Evolutionary conservation across 2,797 vertebrate species (phyloP).

Genomic region (Liasis olivaceus): DNA sequence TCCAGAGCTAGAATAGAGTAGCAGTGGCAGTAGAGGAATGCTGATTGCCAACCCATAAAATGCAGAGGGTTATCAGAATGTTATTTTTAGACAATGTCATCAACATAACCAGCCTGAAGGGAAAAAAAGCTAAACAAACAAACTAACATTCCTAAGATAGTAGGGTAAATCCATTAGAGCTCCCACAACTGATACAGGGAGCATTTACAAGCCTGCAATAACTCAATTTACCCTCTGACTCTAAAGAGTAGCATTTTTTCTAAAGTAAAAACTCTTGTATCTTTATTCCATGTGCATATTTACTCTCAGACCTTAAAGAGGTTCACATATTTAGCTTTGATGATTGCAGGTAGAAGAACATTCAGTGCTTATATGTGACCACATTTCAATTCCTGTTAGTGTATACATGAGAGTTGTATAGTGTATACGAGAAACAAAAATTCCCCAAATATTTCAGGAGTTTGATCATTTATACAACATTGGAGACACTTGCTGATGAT

Average conservation of each 20-base stretch:
- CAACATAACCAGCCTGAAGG: not conserved
- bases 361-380: not conserved
- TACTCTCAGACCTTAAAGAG: not conserved
- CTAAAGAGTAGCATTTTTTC: not conserved
- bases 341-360: not conserved
- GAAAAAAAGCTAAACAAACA: slow-evolving; percentile 12
- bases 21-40: not conserved
- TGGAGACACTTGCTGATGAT: not conserved
- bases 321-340: not conserved
- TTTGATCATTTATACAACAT: not conserved
- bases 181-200: not conserved
- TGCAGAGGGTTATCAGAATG: not conserved
- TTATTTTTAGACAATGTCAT: slow-evolving; percentile 28
- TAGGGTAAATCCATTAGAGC: slow-evolving; percentile 4
- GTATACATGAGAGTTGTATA: not conserved
- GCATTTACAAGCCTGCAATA: not conserved
- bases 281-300: not conserved
- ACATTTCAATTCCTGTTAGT: not conserved
- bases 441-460: not conserved
- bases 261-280: not conserved
- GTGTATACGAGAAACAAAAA: not conserved
- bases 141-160: slow-evolving; percentile 11
- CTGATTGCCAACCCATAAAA: not conserved
- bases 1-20: slow-evolving; percentile 1
- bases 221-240: not conserved